Percentiles rank a stretch among this genome's conserved stretches.
phyloP scores from a whole-genome alignment of 92 coral and sea anemone genomes.

The Plumapathes pennacea region DNA sequence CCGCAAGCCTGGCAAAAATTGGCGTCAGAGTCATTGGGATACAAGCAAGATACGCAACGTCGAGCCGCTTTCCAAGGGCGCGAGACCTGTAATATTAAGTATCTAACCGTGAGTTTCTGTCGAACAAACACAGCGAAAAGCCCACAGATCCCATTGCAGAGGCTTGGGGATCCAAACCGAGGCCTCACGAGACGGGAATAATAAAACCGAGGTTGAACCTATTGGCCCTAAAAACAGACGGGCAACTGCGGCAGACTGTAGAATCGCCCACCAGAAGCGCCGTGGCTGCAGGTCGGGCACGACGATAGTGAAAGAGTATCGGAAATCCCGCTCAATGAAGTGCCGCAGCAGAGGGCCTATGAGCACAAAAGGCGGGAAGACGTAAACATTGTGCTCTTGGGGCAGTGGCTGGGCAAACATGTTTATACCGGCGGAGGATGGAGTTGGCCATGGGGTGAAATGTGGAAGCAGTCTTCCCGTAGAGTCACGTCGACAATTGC shows the following conservation, averaged over 20 bases:
- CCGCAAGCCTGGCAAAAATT: slow-evolving; percentile 50
- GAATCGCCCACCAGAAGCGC: slow-evolving; percentile 31
- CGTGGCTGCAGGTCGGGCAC: slow-evolving; percentile 11
- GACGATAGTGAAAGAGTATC: slow-evolving; percentile 4
- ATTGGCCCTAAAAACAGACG: slow-evolving; percentile 14
- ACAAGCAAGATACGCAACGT: slow-evolving; percentile 33
- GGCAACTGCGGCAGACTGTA: slow-evolving; percentile 20
- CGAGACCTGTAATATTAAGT: slow-evolving; percentile 16
- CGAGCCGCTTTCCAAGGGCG: slow-evolving; percentile 33
- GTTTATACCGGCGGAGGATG: slow-evolving; percentile 10
- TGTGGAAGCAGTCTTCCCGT: slow-evolving; percentile 7
- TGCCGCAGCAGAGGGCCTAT: slow-evolving; percentile 34
- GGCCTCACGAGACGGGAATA: slow-evolving; percentile 21
- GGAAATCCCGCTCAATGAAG: slow-evolving; percentile 21
- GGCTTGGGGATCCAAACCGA: slow-evolving; percentile 23
- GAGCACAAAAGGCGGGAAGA: slow-evolving; percentile 31
- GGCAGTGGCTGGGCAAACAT: slow-evolving; percentile 49
- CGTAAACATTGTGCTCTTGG: slow-evolving; percentile 22
- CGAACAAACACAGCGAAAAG: slow-evolving; percentile 44
- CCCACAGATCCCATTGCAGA: slow-evolving; percentile 59
- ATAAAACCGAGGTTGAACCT: slow-evolving; percentile 19
- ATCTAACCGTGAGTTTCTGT: background rate
- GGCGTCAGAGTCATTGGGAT: slow-evolving; percentile 37
- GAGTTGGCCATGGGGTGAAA: slow-evolving; percentile 50
- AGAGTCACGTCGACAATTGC: slow-evolving; percentile 30